These are phyloP conservation scores for Lithobates pipiens DNA, from an alignment of 2,797 vertebrate species.

Conservation along the genomic window DNA sequence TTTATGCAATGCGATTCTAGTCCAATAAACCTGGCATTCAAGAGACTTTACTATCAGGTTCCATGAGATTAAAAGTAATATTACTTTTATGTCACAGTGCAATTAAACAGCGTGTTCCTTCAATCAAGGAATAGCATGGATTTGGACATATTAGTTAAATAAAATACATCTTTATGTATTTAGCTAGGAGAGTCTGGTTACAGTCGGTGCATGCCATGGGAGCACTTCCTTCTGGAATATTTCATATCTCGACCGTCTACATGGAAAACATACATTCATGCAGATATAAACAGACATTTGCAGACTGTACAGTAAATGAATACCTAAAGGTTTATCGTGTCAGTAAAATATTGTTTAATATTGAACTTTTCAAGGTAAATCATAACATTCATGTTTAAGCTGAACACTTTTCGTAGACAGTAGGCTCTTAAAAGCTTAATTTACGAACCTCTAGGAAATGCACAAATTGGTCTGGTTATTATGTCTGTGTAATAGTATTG, in stretches of 20 bases:
- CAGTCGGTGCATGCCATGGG: not conserved
- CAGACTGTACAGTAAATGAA: slow-evolving; percentile 33
- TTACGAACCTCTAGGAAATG: slow-evolving; percentile 6
- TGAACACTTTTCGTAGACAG: slow-evolving; percentile 45
- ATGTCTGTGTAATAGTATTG: slow-evolving; percentile 15
- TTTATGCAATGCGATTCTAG: slow-evolving; percentile 14
- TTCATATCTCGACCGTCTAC: slow-evolving; percentile 45
- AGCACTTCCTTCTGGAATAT: slow-evolving; percentile 47
- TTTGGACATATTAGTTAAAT: slow-evolving; percentile 20
- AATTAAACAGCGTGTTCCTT: slow-evolving; percentile 5
- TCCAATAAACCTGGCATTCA: slow-evolving; percentile 19
- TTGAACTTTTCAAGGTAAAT: slow-evolving; percentile 50
- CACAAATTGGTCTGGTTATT: slow-evolving; percentile 9
- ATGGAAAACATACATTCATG: slow-evolving; percentile 45
- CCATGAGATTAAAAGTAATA: slow-evolving; percentile 1
- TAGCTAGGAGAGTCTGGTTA: not conserved
- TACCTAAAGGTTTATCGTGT: slow-evolving; percentile 47
- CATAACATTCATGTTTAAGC: slow-evolving; percentile 56
- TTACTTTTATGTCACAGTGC: not conserved
- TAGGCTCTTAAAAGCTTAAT: slow-evolving; percentile 50
- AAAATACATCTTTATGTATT: not conserved
- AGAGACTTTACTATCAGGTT: not conserved
- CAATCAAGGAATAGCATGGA: slow-evolving; percentile 2
- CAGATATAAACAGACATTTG: slow-evolving; percentile 43
- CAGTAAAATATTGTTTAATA: slow-evolving; percentile 49